These are phyloP conservation scores for Pycnonotus jocosus DNA, from an alignment of 2,113 vertebrate species.

Conservation along the genomic window DNA sequence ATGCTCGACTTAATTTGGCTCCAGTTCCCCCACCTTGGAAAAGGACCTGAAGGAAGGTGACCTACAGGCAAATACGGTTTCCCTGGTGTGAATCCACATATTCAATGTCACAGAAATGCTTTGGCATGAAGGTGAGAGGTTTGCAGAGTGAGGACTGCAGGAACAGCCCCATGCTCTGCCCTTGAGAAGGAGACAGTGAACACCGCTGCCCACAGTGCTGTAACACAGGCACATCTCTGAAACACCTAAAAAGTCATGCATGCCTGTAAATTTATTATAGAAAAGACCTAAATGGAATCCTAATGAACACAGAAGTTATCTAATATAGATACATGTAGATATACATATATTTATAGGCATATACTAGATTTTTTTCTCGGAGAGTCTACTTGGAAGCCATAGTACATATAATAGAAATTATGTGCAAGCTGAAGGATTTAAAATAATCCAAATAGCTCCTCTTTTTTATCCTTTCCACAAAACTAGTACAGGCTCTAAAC, in stretches of 20 bases:
- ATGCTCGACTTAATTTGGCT: neutral
- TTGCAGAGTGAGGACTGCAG: neutral
- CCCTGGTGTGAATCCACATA: fast-evolving
- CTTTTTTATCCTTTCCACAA: neutral
- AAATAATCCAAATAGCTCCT: neutral
- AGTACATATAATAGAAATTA: neutral
- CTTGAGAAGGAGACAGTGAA: neutral
- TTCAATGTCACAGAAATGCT: neutral
- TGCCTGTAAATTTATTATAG: neutral
- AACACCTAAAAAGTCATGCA: neutral
- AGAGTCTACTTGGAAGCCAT: neutral
- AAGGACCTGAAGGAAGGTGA: neutral
- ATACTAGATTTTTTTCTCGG: neutral
- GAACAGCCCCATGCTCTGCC: neutral
- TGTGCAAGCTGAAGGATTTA: neutral
- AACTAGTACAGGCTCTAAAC: neutral
- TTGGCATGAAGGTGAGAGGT: neutral
- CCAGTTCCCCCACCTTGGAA: neutral
- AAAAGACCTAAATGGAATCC: neutral
- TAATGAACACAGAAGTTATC: neutral
- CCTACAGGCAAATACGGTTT: neutral
- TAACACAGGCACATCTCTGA: neutral
- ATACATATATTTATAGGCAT: neutral
- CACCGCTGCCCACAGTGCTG: neutral
- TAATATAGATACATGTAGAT: neutral